A percentile compares a stretch with the other conserved stretches of the same genome.
Conservation (phyloP, 2,888 invertebrate genomes). For the Agonopterix arenella region DNA sequence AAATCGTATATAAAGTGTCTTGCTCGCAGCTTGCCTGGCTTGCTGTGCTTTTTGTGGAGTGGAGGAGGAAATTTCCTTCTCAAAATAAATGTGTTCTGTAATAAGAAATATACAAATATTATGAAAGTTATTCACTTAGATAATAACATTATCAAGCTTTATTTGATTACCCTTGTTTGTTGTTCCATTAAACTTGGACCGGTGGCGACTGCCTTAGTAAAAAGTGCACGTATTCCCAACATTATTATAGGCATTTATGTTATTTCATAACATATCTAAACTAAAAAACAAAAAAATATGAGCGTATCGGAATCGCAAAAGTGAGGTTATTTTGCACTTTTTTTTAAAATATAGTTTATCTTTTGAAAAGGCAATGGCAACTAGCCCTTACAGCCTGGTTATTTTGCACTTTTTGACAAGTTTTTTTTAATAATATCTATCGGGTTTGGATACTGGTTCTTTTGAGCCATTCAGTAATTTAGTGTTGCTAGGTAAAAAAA, state of each 20-base stretch:
- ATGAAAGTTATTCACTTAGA: no score
- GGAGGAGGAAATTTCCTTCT: slow-evolving; percentile 78
- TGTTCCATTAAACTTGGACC: slow-evolving; percentile 34
- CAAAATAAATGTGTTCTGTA: slow-evolving; percentile 85
- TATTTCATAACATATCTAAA: background rate
- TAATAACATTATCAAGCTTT: background rate
- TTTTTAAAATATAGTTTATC: no score
- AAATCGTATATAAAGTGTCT: slow-evolving; percentile 85
- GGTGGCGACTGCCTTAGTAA: slow-evolving; percentile 24
- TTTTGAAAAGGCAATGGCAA: no score
- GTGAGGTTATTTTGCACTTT: background rate
- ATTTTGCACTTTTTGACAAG: background rate
- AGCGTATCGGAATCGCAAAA: background rate
- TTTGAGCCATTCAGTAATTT: no score
- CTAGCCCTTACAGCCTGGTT: no score
- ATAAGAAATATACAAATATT: slow-evolving; percentile 18
- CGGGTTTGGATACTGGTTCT: no score
- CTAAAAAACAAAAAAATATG: background rate
- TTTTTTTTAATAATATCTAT: no score
- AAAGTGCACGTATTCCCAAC: slow-evolving; percentile 37
- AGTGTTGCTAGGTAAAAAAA: no score
- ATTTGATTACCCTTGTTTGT: slow-evolving; percentile 48
- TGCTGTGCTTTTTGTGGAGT: slow-evolving; percentile 77
- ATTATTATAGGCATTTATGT: slow-evolving; percentile 17
- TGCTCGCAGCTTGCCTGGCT: slow-evolving; percentile 67